A percentile compares a stretch with the other conserved stretches of the same genome.
Evolutionary conservation across 1,140 invertebrate genomes (phyloP).

Genomic region (Drosophila nigromelanica): DNA sequence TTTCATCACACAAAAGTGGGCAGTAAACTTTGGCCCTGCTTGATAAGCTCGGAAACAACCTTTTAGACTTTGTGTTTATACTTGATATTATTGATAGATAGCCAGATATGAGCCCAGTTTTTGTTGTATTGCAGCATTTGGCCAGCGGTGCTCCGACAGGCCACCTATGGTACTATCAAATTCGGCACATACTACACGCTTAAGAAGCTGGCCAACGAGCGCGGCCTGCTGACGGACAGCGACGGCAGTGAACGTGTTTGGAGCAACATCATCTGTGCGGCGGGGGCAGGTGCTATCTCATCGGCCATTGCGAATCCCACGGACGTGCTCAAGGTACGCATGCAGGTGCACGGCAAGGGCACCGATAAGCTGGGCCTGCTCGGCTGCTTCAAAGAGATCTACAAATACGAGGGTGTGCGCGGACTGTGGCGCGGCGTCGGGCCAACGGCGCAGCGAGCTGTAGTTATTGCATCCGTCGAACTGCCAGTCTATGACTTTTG

Average conservation of each 20-base stretch:
- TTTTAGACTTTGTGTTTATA: conserved; percentile 53
- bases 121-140: conserved; percentile 88
- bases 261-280: conserved; percentile 93
- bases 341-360: conserved; percentile 90
- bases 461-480: conserved; percentile 96
- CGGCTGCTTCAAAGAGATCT: conserved; percentile 92
- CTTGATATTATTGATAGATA: neutral
- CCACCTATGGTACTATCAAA: conserved; percentile 98
- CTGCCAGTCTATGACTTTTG: conserved; percentile 96
- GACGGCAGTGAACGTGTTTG: conserved; percentile 89
- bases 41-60: conserved; percentile 47
- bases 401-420: conserved; percentile 90
- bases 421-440: conserved; percentile 96
- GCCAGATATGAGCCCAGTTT: conserved; percentile 17
- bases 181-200: conserved; percentile 97
- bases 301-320: conserved; percentile 99
- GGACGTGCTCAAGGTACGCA: conserved; percentile 98
- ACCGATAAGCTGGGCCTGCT: conserved; percentile 86
- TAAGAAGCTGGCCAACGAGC: conserved; percentile 88
- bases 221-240: conserved; percentile 84
- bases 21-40: conserved; percentile 55
- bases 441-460: conserved; percentile 95
- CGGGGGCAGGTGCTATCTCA: conserved; percentile 92
- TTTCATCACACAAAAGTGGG: conserved; percentile 27
- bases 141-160: conserved; percentile 95